Base-by-base conservation (phyloP, 2,113 vertebrate species). In the Oncorhynchus keta region DNA sequence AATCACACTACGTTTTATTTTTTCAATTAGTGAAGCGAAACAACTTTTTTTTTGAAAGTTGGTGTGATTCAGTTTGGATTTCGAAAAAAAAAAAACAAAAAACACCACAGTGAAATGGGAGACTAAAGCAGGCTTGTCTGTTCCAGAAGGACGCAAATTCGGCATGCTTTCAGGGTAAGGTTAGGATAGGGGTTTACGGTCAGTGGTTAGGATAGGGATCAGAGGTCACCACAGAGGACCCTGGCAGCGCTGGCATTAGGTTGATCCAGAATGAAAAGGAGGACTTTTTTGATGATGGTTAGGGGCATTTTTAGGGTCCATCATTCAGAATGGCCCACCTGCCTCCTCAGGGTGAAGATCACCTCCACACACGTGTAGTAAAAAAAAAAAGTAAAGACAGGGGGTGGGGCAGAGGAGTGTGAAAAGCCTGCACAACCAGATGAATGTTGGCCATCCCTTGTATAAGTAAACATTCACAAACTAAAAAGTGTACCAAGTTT, bases 231-330 rank as follows among this genome's bases (percentile, higher is more conserved):
- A n/a, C 89, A 99, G 89, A 45, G 97, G 18, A 99, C 97, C 81
- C 98, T 93, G 85, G 98, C 97, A 22, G 98, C 97, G 66, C 97
- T 99, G 12, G 98, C 98, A 5, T 99, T 97, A 1, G 98, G 89
- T 99, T 99, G 89, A 99, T 99, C 98, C 97, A 99, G 92, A 99
- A 99, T 77, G 97, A 99, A 99, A 70, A 97, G 99, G 0, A 99
- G 96, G 32, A 99, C 97, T 24, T n/a, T n/a, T n/a, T n/a, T n/a
- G n/a, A 99, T 97, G 39, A 99, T 99, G 59, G 92, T 13, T 99
- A 2, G 7, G 98, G 30, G 97, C 98, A 49, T n/a, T n/a, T n/a
- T n/a, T 99, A 99, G 72, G 99, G 97, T 18, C 97, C 98, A 99
- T 99, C 98, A 99, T 98, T 91, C 99, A 99, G 93, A 99, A 99